These are phyloP conservation scores for Thomomys bottae DNA, from an alignment of 2,113 vertebrate genomes.

Conservation along the genomic window DNA sequence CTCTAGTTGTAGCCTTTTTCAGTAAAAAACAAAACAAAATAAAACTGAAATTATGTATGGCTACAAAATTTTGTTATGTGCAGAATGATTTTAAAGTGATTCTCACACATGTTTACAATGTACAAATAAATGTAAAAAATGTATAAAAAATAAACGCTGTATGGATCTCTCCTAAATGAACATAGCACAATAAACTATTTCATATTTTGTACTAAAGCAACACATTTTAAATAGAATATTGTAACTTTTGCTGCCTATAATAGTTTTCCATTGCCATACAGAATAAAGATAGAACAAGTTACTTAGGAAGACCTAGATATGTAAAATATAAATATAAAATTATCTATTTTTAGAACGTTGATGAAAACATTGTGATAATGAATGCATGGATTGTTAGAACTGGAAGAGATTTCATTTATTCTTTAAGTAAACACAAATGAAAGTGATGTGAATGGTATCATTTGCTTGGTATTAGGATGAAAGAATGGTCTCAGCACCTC, in stretches of 20 bases:
- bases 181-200: neutral
- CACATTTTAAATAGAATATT: neutral
- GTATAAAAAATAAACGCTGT: neutral
- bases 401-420: neutral
- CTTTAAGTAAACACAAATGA: neutral
- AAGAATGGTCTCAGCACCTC: neutral
- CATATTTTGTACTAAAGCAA: neutral
- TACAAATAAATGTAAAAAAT: neutral
- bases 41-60: slow-evolving; percentile 57
- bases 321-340: neutral
- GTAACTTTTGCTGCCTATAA: too few relatives aligned
- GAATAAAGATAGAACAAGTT: neutral
- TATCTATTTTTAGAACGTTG: slow-evolving; percentile 3
- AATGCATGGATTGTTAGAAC: neutral
- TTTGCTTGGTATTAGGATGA: neutral
- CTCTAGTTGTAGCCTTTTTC: slow-evolving; percentile 11
- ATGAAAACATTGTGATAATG: neutral
- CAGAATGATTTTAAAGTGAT: neutral
- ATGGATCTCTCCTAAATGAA: neutral
- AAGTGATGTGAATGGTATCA: neutral
- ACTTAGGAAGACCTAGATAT: neutral
- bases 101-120: neutral
- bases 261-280: neutral
- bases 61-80: slow-evolving; percentile 15
- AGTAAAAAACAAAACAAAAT: slow-evolving; percentile 54